Conservation (phyloP, 2,888 invertebrate genomes). For the Sphinx pinastri region DNA sequence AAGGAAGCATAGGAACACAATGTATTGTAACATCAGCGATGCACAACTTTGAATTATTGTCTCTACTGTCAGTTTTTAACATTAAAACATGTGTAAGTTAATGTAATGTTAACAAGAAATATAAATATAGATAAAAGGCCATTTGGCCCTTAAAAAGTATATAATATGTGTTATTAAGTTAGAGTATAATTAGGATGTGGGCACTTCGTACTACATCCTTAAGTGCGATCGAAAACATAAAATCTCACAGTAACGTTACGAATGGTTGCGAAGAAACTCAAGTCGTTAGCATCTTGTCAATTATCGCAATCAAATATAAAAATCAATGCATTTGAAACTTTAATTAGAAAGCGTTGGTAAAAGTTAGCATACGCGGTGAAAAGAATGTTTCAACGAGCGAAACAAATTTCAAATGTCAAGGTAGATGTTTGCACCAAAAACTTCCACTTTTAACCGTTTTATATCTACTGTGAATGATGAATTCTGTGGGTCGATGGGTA, state of each 20-base stretch:
- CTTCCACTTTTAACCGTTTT: constrained; percentile 9
- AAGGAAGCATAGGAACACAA: constrained; percentile 8
- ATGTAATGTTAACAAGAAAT: background rate
- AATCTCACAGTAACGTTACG: background rate
- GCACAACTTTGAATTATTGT: background rate
- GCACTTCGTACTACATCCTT: background rate
- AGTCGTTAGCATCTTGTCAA: background rate
- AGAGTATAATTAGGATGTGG: too few relatives aligned
- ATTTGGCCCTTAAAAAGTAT: too few relatives aligned
- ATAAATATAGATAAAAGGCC: too few relatives aligned
- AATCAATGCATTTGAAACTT: constrained; percentile 17
- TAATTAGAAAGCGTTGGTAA: constrained; percentile 23
- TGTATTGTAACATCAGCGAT: background rate
- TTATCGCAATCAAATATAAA: constrained; percentile 17
- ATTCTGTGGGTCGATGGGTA: constrained; percentile 1
- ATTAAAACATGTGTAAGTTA: background rate
- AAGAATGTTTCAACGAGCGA: constrained; percentile 21
- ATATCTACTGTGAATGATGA: constrained; percentile 20
- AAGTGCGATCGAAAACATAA: background rate
- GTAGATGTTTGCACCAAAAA: constrained; percentile 22
- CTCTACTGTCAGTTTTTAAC: background rate
- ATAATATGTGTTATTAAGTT: too few relatives aligned
- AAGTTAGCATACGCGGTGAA: constrained; percentile 21
- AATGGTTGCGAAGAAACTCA: background rate
- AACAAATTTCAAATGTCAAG: constrained; percentile 23